phyloP scores from a whole-genome alignment of 2,113 vertebrate genomes.

The Strix uralensis region DNA sequence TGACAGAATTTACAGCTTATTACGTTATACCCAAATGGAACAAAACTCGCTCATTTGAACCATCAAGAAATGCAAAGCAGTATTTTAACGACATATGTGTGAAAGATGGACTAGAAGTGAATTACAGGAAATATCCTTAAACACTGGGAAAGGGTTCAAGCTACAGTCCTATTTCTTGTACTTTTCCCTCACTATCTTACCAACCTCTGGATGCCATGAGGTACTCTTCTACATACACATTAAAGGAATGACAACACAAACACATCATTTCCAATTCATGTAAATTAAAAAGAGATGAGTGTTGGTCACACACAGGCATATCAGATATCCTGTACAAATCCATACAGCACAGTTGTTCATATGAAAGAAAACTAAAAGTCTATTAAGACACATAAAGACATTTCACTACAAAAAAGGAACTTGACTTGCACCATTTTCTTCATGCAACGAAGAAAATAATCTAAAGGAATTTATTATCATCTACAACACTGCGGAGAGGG shows the following conservation, averaged over 20 bases:
- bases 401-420: background rate
- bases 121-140: background rate
- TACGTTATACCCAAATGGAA: background rate
- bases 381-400: accelerated
- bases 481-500: accelerated
- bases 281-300: background rate
- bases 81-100: background rate
- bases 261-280: accelerated
- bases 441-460: accelerated
- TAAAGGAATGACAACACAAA: background rate
- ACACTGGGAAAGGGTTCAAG: background rate
- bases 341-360: accelerated
- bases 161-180: background rate
- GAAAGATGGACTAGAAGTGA: background rate
- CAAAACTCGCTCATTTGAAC: background rate
- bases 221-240: accelerated
- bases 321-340: background rate
- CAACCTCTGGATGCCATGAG: accelerated
- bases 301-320: accelerated
- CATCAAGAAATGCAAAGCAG: background rate
- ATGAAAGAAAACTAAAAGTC: background rate
- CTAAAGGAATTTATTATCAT: background rate
- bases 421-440: background rate
- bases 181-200: background rate
- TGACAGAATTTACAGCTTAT: background rate